Conservation (phyloP, 2,113 vertebrate genomes). For the Rostratula benghalensis region DNA sequence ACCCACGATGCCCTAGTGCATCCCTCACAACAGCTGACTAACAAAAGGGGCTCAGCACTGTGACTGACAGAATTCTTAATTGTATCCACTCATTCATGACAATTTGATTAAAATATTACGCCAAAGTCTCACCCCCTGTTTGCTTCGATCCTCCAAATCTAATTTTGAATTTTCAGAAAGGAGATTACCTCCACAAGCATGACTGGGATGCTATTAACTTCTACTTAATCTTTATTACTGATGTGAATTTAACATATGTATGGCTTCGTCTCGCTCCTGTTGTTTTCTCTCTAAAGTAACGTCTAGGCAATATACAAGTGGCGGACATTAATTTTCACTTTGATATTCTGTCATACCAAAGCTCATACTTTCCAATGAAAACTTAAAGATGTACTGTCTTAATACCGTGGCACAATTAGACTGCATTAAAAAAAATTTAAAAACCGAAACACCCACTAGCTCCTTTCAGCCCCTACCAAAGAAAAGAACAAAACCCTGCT, state of each 20-base stretch:
- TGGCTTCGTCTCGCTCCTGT: conserved; percentile 82
- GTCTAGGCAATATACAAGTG: conserved; percentile 70
- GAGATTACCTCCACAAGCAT: conserved; percentile 97
- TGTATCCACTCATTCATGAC: conserved; percentile 99
- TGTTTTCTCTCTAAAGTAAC: conserved; percentile 77
- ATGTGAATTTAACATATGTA: conserved; percentile 97
- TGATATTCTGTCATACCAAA: conserved; percentile 57
- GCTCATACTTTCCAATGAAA: conserved; percentile 34
- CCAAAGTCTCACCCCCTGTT: conserved; percentile 98
- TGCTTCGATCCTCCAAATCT: conserved; percentile 98
- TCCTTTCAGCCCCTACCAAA: background rate
- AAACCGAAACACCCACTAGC: rapidly evolving
- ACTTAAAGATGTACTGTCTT: conserved; percentile 29
- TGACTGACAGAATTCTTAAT: conserved; percentile 99
- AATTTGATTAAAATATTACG: conserved; percentile 99
- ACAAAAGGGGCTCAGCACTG: conserved; percentile 86
- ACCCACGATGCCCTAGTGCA: conserved; percentile 67
- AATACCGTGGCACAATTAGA: conserved; percentile 1
- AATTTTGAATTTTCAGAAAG: conserved; percentile 98
- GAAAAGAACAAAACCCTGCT: background rate
- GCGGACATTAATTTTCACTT: conserved; percentile 69
- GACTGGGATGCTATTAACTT: conserved; percentile 98
- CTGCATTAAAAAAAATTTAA: background rate
- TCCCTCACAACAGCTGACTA: conserved; percentile 81
- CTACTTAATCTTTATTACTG: conserved; percentile 99